Conservation (phyloP, 2,888 invertebrate genomes). For the Drosophila kuntzei region DNA sequence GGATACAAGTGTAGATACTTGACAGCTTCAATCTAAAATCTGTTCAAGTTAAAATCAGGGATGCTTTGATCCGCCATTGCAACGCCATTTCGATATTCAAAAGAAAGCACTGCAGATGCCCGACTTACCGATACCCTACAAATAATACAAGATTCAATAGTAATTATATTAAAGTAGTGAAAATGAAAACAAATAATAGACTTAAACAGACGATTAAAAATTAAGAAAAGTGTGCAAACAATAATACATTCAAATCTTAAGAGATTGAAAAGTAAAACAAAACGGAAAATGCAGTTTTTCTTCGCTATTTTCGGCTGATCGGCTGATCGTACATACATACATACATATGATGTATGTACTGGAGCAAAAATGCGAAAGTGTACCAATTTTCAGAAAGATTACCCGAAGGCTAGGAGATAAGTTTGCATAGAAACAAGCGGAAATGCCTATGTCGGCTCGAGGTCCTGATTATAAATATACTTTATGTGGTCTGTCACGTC, state of each 20-base stretch:
- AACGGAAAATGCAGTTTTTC: too few species aligned
- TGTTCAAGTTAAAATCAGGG: not conserved
- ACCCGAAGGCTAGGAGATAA: too few species aligned
- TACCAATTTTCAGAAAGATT: too few species aligned
- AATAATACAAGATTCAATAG: not conserved
- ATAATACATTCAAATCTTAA: too few species aligned
- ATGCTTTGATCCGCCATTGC: not conserved
- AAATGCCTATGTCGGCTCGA: too few species aligned
- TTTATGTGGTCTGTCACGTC: not conserved
- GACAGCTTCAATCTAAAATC: not conserved
- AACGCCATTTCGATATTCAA: not conserved
- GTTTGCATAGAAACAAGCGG: too few species aligned
- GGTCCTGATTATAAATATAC: not conserved
- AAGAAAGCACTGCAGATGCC: not conserved
- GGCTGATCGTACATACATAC: too few species aligned
- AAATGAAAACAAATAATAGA: not conserved
- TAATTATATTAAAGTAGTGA: not conserved
- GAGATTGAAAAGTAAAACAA: too few species aligned
- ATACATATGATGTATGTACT: too few species aligned
- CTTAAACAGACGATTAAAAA: not conserved
- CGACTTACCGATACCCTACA: not conserved
- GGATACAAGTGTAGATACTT: not conserved
- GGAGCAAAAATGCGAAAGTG: too few species aligned
- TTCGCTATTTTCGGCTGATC: too few species aligned
- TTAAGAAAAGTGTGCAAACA: too few species aligned